These are phyloP conservation scores for Lepas anatifera DNA, from an alignment of 2,888 invertebrate genomes.

Conservation along the genomic window DNA sequence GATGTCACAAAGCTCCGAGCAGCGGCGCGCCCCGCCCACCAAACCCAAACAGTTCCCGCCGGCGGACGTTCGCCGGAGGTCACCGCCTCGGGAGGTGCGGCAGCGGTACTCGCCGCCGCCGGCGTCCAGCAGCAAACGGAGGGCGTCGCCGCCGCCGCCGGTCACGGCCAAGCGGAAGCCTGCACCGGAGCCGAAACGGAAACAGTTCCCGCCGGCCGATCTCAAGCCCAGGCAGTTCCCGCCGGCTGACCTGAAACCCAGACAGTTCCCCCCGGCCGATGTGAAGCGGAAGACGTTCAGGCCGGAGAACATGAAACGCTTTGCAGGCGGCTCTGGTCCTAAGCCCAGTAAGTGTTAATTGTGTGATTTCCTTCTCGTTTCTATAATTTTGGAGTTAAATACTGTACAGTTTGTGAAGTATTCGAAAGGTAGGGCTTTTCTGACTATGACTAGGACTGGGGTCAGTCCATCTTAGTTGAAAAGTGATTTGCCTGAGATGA, in stretches of 20 bases:
- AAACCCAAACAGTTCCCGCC: not conserved
- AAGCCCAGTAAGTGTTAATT: conserved; percentile 15
- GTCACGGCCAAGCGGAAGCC: not conserved
- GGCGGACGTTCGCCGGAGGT: not conserved
- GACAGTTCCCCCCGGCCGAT: conserved; percentile 33
- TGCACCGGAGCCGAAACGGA: not conserved
- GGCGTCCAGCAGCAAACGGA: not conserved
- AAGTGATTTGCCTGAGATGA: no score
- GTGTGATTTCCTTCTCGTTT: no score
- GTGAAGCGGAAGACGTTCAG: conserved; percentile 36
- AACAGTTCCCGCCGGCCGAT: conserved; percentile 28
- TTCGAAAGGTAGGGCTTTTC: no score
- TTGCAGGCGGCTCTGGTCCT: conserved; percentile 27
- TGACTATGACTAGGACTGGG: no score
- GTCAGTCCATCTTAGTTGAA: no score
- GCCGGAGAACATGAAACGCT: conserved; percentile 32
- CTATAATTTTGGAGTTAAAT: no score
- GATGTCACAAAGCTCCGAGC: not conserved
- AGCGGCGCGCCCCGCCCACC: not conserved
- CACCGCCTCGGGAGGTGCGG: not conserved
- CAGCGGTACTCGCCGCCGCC: not conserved
- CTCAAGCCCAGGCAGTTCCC: conserved; percentile 39
- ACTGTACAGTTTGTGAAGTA: no score
- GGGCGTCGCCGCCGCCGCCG: not conserved
- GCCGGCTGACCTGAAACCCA: conserved; percentile 27